phyloP scores from a whole-genome alignment of 2,797 vertebrate species.

The Falco concolor region DNA sequence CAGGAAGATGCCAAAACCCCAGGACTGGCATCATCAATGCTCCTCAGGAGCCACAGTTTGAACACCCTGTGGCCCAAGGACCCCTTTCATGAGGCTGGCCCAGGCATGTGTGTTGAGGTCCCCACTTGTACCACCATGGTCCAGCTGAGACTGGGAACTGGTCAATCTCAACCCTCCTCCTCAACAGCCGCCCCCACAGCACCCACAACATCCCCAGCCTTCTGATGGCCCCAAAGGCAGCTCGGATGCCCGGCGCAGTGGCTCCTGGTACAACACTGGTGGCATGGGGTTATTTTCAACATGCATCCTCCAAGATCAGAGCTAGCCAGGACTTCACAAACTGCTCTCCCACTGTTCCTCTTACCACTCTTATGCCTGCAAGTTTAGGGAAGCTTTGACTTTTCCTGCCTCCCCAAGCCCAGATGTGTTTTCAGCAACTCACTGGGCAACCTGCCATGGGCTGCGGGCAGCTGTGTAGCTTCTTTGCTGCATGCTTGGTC shows the following conservation, averaged over 20 bases:
- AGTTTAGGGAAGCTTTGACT: neutral
- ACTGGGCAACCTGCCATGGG: accelerated
- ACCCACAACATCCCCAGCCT: neutral
- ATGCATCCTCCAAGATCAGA: neutral
- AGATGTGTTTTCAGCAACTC: neutral
- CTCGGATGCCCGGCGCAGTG: accelerated
- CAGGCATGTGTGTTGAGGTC: accelerated
- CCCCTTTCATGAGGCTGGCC: neutral
- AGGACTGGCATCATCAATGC: neutral
- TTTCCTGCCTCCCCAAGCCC: neutral
- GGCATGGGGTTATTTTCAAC: neutral
- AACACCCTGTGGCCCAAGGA: accelerated
- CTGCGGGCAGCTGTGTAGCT: neutral
- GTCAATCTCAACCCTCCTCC: neutral
- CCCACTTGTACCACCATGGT: accelerated
- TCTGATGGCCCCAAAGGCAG: neutral
- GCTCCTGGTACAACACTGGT: neutral
- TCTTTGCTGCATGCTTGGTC: neutral
- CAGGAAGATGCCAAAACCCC: neutral
- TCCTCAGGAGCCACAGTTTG: neutral
- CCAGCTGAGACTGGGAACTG: neutral
- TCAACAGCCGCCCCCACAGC: neutral
- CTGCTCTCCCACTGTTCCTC: neutral
- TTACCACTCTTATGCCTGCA: neutral
- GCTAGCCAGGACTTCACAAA: neutral